Conservation (phyloP, 2,113 vertebrate species). For the Vanacampus margaritifer region DNA sequence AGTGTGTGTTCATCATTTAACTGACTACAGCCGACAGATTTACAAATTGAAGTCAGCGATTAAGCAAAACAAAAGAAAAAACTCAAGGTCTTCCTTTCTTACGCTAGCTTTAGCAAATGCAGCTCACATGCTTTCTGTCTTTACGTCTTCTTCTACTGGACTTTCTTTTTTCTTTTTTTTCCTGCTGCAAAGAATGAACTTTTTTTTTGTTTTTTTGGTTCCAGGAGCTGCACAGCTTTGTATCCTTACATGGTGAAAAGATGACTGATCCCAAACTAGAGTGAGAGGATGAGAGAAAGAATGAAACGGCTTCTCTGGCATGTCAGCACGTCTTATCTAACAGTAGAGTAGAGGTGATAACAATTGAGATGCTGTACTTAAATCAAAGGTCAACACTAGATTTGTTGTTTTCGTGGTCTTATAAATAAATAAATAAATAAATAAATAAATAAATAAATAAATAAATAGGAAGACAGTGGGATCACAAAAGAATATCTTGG, state of each 20-base stretch:
- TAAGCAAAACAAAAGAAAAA: not conserved
- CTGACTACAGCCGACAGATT: not conserved
- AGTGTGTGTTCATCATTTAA: not conserved
- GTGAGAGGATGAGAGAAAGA: conserved; percentile 25
- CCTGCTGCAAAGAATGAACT: conserved; percentile 10
- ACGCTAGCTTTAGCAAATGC: not conserved
- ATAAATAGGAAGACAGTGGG: too few species aligned
- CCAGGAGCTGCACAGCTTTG: conserved; percentile 14
- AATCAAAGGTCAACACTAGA: not conserved
- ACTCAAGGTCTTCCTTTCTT: not conserved
- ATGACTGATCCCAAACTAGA: conserved; percentile 10
- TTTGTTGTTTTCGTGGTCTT: not conserved
- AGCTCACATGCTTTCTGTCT: conserved; percentile 1
- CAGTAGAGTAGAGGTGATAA: not conserved
- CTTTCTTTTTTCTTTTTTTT: conserved; percentile 2
- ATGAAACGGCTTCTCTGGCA: conserved; percentile 12
- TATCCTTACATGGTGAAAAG: conserved; percentile 64
- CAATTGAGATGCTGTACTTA: not conserved
- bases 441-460: too few species aligned
- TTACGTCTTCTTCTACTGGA: not conserved
- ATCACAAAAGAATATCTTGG: too few species aligned
- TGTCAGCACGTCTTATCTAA: not conserved
- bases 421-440: too few species aligned
- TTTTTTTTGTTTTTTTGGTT: not conserved
- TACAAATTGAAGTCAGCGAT: not conserved